phyloP scores from a whole-genome alignment of 2,797 vertebrate genomes.

The Triplophysa bombifrons region DNA sequence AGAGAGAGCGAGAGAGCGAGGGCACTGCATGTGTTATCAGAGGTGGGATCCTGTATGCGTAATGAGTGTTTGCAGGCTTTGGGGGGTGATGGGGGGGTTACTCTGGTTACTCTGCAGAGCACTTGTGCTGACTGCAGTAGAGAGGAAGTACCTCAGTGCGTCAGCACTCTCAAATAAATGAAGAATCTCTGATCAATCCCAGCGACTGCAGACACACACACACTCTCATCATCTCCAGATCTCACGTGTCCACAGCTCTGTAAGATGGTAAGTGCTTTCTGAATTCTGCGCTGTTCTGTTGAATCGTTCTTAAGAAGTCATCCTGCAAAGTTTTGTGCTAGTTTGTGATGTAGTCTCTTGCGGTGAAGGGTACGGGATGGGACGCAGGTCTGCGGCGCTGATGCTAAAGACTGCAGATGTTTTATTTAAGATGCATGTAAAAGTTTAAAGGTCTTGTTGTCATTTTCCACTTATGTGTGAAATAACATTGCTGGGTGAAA shows the following conservation, averaged over 20 bases:
- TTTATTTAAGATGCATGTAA: not conserved
- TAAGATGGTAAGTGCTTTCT: slow-evolving; percentile 73
- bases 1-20: too few species aligned
- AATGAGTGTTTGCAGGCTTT: slow-evolving; percentile 67
- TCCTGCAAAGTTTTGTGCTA: slow-evolving; percentile 40
- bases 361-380: not conserved
- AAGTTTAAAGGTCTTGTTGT: slow-evolving; percentile 11
- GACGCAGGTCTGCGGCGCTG: not conserved
- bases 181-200: slow-evolving; percentile 80
- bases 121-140: slow-evolving; percentile 86
- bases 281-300: not conserved
- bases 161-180: slow-evolving; percentile 91
- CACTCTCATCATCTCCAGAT: slow-evolving; percentile 56
- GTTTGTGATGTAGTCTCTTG: not conserved
- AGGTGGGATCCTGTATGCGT: slow-evolving; percentile 65
- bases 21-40: too few species aligned
- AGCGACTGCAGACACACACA: slow-evolving; percentile 73
- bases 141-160: slow-evolving; percentile 78
- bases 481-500: too few species aligned
- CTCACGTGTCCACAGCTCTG: slow-evolving; percentile 49
- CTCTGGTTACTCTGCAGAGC: slow-evolving; percentile 77
- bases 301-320: slow-evolving; percentile 10
- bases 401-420: too few species aligned
- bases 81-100: slow-evolving; percentile 64
- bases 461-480: not conserved